Base-by-base conservation (phyloP, 2,888 invertebrate genomes). In the Alloscopus bannaensis region DNA sequence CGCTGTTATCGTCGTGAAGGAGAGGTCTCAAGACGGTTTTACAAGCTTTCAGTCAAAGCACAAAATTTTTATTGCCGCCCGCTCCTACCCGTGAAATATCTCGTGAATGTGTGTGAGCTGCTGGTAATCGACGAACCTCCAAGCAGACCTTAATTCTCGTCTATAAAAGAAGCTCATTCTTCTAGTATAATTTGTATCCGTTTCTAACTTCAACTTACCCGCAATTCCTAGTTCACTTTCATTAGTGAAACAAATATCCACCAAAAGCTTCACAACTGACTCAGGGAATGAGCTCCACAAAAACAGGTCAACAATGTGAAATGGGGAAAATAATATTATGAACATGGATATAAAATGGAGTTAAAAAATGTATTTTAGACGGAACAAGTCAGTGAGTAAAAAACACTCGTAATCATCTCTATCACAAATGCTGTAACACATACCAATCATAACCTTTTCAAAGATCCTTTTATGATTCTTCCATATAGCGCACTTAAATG, bases 1-100 rank as follows among this genome's bases (percentile, higher is more conserved):
- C 78, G 50, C 70, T 57, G 64, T 42, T 6, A 73, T 64, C 69
- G 78, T 78, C 79, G 78, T 83, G 81, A 83, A 83, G 79, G 79
- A 82, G 83, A 77, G 83, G n/a, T n/a, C 81, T 83, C 80, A 81
- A 83, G 86, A 85, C 86, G 83, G 70, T 86, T 86, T 86, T 86
- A 86, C 84, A 86, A 86, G 85, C 83, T 78, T 85, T 85, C 85
- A 86, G 82, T 86, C 86, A 85, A 85, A 85, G 70, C 82, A 70
- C 75, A 80, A 81, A n/a, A 83, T 83, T 86, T 86, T 86, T 86
- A 86, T 86, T 84, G 81, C 86, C 81, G 66, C 81, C 82, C 81
- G 81, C 81, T 84, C 79, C 81, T 83, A 76, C 83, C 83, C 76
- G 83, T 83, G 83, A 85, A 84, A 83, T 82, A 83, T 82, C 80